These are phyloP conservation scores for Bolinopsis microptera DNA, from an alignment of 37 sponge, comb jelly and placozoan species.

Conservation along the genomic window DNA sequence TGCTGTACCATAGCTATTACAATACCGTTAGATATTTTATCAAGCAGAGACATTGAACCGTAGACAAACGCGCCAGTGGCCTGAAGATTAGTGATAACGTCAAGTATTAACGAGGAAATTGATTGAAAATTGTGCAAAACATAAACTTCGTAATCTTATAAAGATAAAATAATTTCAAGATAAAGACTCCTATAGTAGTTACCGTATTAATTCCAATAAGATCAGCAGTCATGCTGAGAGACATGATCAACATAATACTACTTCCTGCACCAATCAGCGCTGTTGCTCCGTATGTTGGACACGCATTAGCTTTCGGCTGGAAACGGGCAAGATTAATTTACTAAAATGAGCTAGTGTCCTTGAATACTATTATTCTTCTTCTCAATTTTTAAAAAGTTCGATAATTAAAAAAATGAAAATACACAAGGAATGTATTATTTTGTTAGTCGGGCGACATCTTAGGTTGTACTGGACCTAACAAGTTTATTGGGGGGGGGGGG, in stretches of 20 bases:
- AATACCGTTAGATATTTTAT: constrained; percentile 91
- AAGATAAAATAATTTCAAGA: too few relatives aligned
- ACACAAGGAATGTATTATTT: too few relatives aligned
- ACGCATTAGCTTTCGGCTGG: background rate
- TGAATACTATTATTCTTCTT: too few relatives aligned
- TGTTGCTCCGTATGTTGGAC: constrained; percentile 73
- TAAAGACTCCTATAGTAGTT: constrained; percentile 5
- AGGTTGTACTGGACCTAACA: too few relatives aligned
- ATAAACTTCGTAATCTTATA: too few relatives aligned
- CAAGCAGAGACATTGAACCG: constrained; percentile 94
- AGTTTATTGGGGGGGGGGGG: too few relatives aligned
- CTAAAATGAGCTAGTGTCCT: background rate
- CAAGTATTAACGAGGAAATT: too few relatives aligned
- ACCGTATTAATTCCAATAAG: constrained; percentile 82
- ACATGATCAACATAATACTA: constrained; percentile 80
- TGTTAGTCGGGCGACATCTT: too few relatives aligned
- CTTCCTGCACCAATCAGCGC: constrained; percentile 83
- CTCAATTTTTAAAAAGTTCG: too few relatives aligned
- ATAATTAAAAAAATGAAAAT: too few relatives aligned
- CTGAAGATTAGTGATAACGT: too few relatives aligned
- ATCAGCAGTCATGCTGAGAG: constrained; percentile 90
- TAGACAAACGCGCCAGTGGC: constrained; percentile 92
- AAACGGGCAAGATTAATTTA: background rate
- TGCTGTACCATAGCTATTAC: constrained; percentile 82
- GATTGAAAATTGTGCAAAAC: too few relatives aligned